Evolutionary conservation across 2,113 vertebrate genomes (phyloP), one percentile per base, ranked within the genome.

Genomic region (Danionella cerebrum): DNA sequence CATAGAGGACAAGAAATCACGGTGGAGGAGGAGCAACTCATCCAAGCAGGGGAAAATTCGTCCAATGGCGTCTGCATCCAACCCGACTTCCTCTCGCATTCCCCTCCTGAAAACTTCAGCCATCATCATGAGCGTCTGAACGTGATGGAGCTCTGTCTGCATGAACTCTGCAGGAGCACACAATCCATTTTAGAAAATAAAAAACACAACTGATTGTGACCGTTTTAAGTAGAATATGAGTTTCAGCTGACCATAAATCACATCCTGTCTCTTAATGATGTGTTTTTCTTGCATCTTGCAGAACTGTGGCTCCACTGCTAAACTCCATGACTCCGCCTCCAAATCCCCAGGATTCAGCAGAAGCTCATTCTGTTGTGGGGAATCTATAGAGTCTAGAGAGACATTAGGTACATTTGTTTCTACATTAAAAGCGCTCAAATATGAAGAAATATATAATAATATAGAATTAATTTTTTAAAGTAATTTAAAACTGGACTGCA

Each of bases 141-240:
- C 87, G 79, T 98, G 96, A 82, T 98, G 96, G 19, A 92, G 82
- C 87, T 98, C 96, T 0, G 96, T 98, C 80, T 95, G 96, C 93
- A 98, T 96, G 71, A 98, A 87, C 80, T 98, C 96, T 98, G 87
- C 5, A 39, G 8, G 22, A 13, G 69, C 19, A 51, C 11, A 59
- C 2, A 19, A 1, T 27, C 2, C 33, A 10, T 8, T 11, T 31
- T 1, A 59, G 3, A 25, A 44, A 41, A 50, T 36, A 16, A 33
- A 31, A 9, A 12, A 53, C 13, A 39, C 29, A n/a, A n/a, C n/a
- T n/a, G n/a, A n/a, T n/a, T n/a, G n/a, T n/a, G n/a, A n/a, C n/a
- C n/a, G n/a, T n/a, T n/a, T n/a, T n/a, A n/a, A n/a, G n/a, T n/a
- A n/a, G n/a, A n/a, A n/a, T n/a, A 36, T 57, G 19, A 38, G 19